A percentile compares a stretch with the other conserved stretches of the same genome.
Conservation (phyloP, 2,797 vertebrate species). For the Onychomys torridus region DNA sequence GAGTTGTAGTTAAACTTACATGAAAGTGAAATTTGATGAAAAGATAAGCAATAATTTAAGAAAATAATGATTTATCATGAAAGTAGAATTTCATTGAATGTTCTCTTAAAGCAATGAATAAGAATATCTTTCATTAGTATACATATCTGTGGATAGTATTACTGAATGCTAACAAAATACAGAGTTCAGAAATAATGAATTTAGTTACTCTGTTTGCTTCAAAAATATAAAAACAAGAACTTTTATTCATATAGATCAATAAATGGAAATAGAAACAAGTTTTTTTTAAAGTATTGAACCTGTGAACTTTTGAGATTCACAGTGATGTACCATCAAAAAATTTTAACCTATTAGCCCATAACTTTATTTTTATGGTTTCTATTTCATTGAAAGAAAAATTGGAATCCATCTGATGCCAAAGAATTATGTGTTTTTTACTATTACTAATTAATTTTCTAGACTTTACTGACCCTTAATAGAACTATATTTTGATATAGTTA, state of each 20-base stretch:
- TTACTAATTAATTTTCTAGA: background rate
- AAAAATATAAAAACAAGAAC: background rate
- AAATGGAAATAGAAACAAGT: background rate
- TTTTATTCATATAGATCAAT: background rate
- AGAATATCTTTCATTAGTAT: background rate
- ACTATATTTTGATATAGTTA: slow-evolving; percentile 3
- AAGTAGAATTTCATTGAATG: slow-evolving; percentile 16
- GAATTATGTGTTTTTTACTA: background rate
- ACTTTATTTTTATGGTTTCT: background rate
- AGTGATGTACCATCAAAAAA: background rate
- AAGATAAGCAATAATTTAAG: background rate
- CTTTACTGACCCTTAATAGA: background rate
- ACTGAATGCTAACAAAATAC: background rate
- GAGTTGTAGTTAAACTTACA: background rate
- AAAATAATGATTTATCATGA: background rate
- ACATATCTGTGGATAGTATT: background rate
- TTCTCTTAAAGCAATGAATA: background rate
- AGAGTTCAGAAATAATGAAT: background rate
- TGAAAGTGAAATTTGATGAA: background rate
- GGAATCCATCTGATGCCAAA: background rate
- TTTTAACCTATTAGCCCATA: background rate
- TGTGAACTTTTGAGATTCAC: background rate
- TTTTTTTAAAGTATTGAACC: background rate
- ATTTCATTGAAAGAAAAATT: slow-evolving; percentile 18
- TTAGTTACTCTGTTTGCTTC: background rate